Evolutionary conservation across 2,888 invertebrate species (phyloP), one percentile per base, ranked within the genome.

Genomic region (Pammene fasciana): DNA sequence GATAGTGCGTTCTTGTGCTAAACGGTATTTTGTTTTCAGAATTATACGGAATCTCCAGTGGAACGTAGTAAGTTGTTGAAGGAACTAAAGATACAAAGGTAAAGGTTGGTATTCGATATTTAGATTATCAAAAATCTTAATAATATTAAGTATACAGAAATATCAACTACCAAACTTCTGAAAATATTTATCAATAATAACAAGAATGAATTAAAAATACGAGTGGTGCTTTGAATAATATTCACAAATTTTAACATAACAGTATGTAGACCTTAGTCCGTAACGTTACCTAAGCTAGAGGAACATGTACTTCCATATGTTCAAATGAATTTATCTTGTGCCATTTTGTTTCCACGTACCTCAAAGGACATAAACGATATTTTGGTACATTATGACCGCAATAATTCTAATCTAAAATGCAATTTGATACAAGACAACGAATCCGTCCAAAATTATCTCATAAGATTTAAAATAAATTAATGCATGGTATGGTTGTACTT

Each of bases 301-400:
- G 45, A 64, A 68, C 57, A 76, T 77, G 75, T 68, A 71, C 70
- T 72, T 73, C 77, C 73, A 72, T 75, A 78, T 76, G 75, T 78
- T 79, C 73, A 74, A 75, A 82, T 80, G 81, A 84, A 84, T 84
- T 82, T 81, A 79, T 79, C 77, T 80, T 82, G 89, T 89, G 89
- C 89, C 89, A 89, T 89, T 84, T 78, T 70, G 57, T 70, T 72
- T 75, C 71, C 50, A 14, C 55, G 67, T 72, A 71, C 68, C 68
- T 62, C 57, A 45, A 64, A 43, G 9, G 18, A 34, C 43, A 41
- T 45, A 46, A 43, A 11, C 26, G 36, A 56, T 64, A 68, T 68
- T 16, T 68, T 43, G 68, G 68, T 68, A 68, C 64, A 62, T 61
- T 8, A 67, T 50, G 16, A 68, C 64, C 52, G 45, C 64, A 59